Percentiles rank a stretch among this genome's conserved stretches.
These are phyloP conservation scores for Paramormyrops hopkinsi DNA, from an alignment of 2,797 vertebrate species.

Conservation along the genomic window DNA sequence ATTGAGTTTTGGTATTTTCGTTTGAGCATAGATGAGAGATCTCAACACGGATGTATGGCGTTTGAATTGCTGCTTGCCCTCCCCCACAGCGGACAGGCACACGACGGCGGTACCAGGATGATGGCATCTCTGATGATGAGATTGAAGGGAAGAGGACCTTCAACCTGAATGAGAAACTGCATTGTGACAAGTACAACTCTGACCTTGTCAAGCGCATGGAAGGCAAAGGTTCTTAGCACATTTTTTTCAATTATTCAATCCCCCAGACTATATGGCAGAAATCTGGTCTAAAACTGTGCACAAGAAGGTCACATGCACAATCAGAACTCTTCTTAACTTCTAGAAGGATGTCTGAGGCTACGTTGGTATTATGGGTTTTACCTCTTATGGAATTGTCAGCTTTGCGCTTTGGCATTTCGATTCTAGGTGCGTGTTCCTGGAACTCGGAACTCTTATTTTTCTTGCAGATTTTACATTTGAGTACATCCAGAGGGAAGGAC, in stretches of 20 bases:
- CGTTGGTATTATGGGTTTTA: background rate
- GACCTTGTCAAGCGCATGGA: slow-evolving; percentile 88
- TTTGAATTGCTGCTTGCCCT: background rate
- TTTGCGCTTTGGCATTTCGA: background rate
- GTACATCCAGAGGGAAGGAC: slow-evolving; percentile 88
- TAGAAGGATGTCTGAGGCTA: background rate
- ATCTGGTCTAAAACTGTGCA: background rate
- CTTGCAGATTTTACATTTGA: slow-evolving; percentile 88
- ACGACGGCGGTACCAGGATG: slow-evolving; percentile 87
- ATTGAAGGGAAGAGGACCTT: slow-evolving; percentile 95
- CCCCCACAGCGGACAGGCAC: slow-evolving; percentile 76
- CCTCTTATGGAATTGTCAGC: background rate
- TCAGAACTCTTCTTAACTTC: background rate
- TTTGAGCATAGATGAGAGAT: background rate
- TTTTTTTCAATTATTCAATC: background rate
- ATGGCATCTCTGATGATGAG: slow-evolving; percentile 95
- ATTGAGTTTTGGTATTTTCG: background rate
- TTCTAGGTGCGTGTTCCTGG: background rate
- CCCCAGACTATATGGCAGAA: background rate
- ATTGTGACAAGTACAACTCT: slow-evolving; percentile 73
- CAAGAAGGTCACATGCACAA: background rate
- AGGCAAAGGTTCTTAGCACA: slow-evolving; percentile 76
- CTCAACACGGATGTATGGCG: too few relatives aligned
- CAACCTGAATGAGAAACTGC: slow-evolving; percentile 88
- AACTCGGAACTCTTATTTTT: background rate